Base-by-base conservation (phyloP, 1,140 invertebrate genomes). In the Apolygus lucorum region DNA sequence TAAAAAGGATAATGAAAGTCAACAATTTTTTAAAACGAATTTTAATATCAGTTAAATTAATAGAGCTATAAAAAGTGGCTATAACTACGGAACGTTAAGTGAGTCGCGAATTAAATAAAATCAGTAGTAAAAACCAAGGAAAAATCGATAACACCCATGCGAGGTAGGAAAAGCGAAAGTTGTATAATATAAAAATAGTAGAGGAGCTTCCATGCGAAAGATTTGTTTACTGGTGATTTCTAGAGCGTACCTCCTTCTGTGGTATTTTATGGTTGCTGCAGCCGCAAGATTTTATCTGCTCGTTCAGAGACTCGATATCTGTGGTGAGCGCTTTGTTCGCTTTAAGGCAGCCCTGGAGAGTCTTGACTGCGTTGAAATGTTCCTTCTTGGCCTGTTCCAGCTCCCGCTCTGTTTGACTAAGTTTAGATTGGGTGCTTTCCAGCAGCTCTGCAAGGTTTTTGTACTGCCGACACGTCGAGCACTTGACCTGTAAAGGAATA, bases 271-370 rank as follows among this genome's bases (percentile, higher is more conserved):
- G 54, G 54, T 59, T 11, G 8, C 13, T 17, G 22, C 11, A 22
- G 22, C 11, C 22, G 54, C 11, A 14, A 4, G 54, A 13, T 13
- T 59, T 59, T 8, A 59, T 4, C 22, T 24, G 11, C 22, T 29
- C 28, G 24, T 68, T 28, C 1, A 68, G n/a, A 13, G n/a, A 54
- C 27, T 69, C 71, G 17, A 72, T 22, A 28, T 69, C 71, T 25
- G 52, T 67, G 1, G 52, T 52, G 26, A 72, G 54, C 2, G 63
- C 29, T 63, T 69, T 69, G 28, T 72, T 72, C 13, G 63, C 42
- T 52, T 67, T 69, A 2, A 69, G 13, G 11, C 68, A 63, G 22
- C 63, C 65, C 65, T 72, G 71, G 2, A 72, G 64, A 4, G 68
- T 26, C 66, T 52, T 69, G 17, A 69, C 1, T 1, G 49, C 29